A percentile compares a stretch with the other conserved stretches of the same genome.
phyloP scores from a whole-genome alignment of 2,888 invertebrate genomes.

The Rhingia rostrata region DNA sequence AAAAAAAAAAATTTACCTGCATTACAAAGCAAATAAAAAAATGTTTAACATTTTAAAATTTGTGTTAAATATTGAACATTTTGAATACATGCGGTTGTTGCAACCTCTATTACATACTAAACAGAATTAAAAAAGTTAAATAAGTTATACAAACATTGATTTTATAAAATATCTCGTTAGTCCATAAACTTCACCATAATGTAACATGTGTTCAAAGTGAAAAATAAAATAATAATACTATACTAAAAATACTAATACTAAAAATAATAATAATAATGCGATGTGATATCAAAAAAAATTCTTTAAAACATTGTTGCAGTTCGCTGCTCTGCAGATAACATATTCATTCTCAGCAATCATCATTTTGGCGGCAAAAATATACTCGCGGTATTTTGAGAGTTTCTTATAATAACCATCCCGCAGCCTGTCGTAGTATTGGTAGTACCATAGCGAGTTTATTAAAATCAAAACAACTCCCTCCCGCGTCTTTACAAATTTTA shows the following conservation, averaged over 20 bases:
- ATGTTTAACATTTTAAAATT: no score
- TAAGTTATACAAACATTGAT: neutral
- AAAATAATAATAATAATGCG: no score
- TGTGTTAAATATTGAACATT: no score
- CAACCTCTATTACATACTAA: no score
- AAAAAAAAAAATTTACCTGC: no score
- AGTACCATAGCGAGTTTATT: constrained; percentile 15
- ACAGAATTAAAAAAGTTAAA: neutral
- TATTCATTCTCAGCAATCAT: constrained; percentile 38
- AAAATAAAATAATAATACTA: no score
- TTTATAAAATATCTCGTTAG: no score
- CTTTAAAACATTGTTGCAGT: constrained; percentile 32
- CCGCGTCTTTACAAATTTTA: constrained; percentile 51
- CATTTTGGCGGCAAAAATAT: constrained; percentile 64
- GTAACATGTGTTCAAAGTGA: no score
- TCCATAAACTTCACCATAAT: no score
- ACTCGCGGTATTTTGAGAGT: constrained; percentile 31
- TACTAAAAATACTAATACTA: no score
- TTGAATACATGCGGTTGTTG: no score
- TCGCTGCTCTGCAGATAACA: constrained; percentile 23
- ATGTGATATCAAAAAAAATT: constrained; percentile 26
- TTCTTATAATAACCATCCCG: neutral
- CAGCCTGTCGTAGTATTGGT: constrained; percentile 1
- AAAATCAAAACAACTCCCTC: constrained; percentile 74
- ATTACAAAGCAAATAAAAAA: no score